Evolutionary conservation across 2,113 vertebrate species (phyloP), one percentile per base, ranked within the genome.

Genomic region (Etheostoma spectabile): DNA sequence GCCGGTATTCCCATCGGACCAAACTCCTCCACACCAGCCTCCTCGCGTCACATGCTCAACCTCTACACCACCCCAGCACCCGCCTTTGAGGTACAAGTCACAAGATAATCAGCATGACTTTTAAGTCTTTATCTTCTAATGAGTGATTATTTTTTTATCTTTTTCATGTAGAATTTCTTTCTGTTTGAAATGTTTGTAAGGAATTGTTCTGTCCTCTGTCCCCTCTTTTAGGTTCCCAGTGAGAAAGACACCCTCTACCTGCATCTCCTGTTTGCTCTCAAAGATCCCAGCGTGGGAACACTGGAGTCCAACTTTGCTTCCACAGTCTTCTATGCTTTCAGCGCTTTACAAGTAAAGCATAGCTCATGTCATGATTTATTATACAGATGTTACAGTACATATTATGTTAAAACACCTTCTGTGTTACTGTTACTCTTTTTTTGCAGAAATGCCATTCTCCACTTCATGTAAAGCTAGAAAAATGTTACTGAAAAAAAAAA

Each of bases 261-360:
- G 64, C 96, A 97, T 86, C 94, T 98, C 35, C 94, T 99, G 38
- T 96, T 96, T 8, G 96, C 96, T 0, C 91, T 99, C 71, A 96
- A 85, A 86, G 90, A 92, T 62, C 89, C 91, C 0, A 92, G 55
- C 0, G 91, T 98, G 64, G 95, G 73, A 2, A 95, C 84, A 0
- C 89, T 99, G 85, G 97, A 98, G 93, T 96, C 96, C 2, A 91
- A 94, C 88, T 95, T 96, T 7, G 93, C 96, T 0, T 90, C 91
- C 0, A 95, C 95, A 15, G 87, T 99, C 79, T 95, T 95, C 42
- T 96, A 97, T 0, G 91, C 95, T 38, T 96, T 99, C 92, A 70
- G 49, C 8, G 61, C 83, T 13, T 88, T 99, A 81, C 90, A 95
- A 93, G 95, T 95, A 89, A 5, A 57, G 57, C 24, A 48, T 1